Conservation (phyloP, 2,113 vertebrate species). For the Aramus guarauna region DNA sequence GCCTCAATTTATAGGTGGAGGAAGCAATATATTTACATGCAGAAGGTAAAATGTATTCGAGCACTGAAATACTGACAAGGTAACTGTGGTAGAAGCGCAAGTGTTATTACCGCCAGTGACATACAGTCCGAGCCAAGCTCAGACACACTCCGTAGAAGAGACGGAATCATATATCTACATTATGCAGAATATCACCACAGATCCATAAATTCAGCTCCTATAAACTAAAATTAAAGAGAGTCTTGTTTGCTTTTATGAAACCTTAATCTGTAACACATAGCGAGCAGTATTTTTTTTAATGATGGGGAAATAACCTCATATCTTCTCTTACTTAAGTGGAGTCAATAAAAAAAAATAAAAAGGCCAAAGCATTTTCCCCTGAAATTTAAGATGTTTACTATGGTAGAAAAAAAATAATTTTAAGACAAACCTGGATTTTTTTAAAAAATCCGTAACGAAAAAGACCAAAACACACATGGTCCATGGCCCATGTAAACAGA, state of each 20-base stretch:
- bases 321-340: not conserved
- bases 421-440: not conserved
- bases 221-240: not conserved
- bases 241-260: not conserved
- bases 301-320: not conserved
- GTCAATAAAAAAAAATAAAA: not conserved
- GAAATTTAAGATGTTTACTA: not conserved
- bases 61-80: not conserved
- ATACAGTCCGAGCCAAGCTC: not conserved
- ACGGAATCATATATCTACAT: not conserved
- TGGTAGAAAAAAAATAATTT: not conserved
- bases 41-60: not conserved
- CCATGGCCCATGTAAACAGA: not conserved
- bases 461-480: fast-evolving
- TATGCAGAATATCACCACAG: not conserved
- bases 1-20: not conserved
- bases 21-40: not conserved
- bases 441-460: too few relatives aligned
- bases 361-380: not conserved
- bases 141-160: not conserved
- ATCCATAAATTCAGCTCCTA: not conserved
- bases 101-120: not conserved
- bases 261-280: not conserved
- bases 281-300: not conserved
- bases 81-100: not conserved